These are phyloP conservation scores for Oceanites oceanicus DNA, from an alignment of 2,113 vertebrate genomes.

Conservation along the genomic window DNA sequence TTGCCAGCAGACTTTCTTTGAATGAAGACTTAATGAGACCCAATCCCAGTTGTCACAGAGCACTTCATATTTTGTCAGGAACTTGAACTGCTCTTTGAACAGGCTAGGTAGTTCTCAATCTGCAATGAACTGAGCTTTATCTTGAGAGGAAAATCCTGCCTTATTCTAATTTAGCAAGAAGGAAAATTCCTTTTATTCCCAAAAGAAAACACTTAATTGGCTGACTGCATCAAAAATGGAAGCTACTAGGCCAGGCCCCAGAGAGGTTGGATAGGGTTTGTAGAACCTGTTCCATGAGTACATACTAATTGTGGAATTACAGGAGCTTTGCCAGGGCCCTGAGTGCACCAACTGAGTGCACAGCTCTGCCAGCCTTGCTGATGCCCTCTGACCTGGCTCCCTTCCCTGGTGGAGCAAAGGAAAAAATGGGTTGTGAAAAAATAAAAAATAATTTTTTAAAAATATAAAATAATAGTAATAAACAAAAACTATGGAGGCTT, in stretches of 20 bases:
- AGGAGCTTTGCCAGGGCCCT: not conserved
- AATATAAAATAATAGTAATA: not conserved
- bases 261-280: not conserved
- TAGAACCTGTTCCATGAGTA: not conserved
- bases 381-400: not conserved
- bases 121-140: not conserved
- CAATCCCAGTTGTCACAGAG: not conserved
- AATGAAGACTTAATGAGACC: not conserved
- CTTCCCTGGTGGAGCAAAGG: not conserved
- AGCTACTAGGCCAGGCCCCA: not conserved
- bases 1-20: not conserved
- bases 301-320: not conserved
- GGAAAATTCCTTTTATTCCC: not conserved
- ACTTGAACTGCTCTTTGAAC: not conserved
- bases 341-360: not conserved
- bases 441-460: not conserved
- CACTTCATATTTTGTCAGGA: not conserved
- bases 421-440: not conserved
- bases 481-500: not conserved
- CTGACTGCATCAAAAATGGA: not conserved
- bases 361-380: not conserved
- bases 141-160: not conserved
- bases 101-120: not conserved
- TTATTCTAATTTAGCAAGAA: not conserved
- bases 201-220: not conserved